These are phyloP conservation scores for Lordiphosa fenestrarum DNA, from an alignment of 2,888 invertebrate genomes.

Conservation along the genomic window DNA sequence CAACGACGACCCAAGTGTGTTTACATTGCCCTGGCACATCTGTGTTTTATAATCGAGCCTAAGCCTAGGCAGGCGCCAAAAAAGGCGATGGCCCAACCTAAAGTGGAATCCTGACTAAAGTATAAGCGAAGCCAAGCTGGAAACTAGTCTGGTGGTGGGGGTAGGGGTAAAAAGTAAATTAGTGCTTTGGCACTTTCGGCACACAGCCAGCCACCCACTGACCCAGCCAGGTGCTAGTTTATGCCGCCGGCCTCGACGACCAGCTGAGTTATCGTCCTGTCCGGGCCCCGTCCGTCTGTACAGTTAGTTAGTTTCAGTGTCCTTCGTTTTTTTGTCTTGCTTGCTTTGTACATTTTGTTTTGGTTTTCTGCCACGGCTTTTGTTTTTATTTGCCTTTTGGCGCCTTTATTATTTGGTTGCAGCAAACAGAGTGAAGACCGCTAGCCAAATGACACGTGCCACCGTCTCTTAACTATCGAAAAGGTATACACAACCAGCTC, in stretches of 20 bases:
- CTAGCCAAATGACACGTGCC: slow-evolving; percentile 28
- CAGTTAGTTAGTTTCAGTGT: slow-evolving; percentile 66
- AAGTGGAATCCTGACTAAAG: slow-evolving; percentile 2
- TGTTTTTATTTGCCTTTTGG: slow-evolving; percentile 68
- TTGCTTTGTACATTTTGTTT: slow-evolving; percentile 35
- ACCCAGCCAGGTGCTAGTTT: slow-evolving; percentile 64
- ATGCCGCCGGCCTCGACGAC: slow-evolving; percentile 46
- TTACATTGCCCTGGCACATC: slow-evolving; percentile 55
- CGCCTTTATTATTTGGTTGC: slow-evolving; percentile 67
- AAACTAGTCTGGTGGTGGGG: background rate
- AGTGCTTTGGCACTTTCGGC: slow-evolving; percentile 76
- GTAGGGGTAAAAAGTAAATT: slow-evolving; percentile 58
- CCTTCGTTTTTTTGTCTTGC: slow-evolving; percentile 31
- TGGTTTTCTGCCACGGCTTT: slow-evolving; percentile 34
- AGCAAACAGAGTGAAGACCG: slow-evolving; percentile 32
- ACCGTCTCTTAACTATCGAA: slow-evolving; percentile 2
- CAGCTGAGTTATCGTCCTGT: slow-evolving; percentile 59
- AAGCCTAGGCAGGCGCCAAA: slow-evolving; percentile 31
- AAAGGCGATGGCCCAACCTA: background rate
- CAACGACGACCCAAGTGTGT: slow-evolving; percentile 35
- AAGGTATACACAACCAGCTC: slow-evolving; percentile 1
- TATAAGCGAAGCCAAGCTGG: background rate
- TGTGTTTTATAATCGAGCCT: slow-evolving; percentile 66
- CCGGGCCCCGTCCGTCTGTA: slow-evolving; percentile 32
- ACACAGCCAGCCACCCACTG: slow-evolving; percentile 54